Conservation (phyloP, 2,888 invertebrate species). For the Ashinkailepas kermadecensis region DNA sequence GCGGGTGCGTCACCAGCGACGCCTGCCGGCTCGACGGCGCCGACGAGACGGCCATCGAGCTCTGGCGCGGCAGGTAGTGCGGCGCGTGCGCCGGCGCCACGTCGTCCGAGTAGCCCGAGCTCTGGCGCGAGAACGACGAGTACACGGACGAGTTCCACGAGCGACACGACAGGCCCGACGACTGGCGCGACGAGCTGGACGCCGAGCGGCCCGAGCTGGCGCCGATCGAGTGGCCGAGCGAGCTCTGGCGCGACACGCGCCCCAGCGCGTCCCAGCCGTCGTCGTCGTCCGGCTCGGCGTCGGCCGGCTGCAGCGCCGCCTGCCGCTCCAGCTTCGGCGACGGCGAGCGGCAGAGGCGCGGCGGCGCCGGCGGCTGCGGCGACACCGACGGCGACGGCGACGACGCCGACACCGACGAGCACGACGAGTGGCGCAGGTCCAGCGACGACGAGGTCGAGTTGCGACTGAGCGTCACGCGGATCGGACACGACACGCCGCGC, state of each 20-base stretch:
- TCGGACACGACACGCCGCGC: conserved; percentile 43
- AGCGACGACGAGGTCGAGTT: conserved; percentile 41
- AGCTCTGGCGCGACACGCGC: conserved; percentile 31
- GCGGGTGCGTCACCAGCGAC: conserved; percentile 43
- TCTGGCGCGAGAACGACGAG: conserved; percentile 36
- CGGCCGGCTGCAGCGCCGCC: conserved; percentile 44
- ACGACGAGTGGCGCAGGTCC: conserved; percentile 28
- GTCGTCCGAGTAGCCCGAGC: conserved; percentile 36
- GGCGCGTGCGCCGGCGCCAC: conserved; percentile 41
- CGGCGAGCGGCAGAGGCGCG: conserved; percentile 54
- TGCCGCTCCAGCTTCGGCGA: conserved; percentile 53
- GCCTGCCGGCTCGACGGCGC: conserved; percentile 35
- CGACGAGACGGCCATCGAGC: conserved; percentile 30
- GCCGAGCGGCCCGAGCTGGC: conserved; percentile 30
- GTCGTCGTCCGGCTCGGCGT: conserved; percentile 34
- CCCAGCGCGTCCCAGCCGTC: conserved; percentile 31
- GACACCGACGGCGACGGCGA: conserved; percentile 41
- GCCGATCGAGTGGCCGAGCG: conserved; percentile 30
- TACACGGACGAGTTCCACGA: conserved; percentile 39
- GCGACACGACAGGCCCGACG: conserved; percentile 53
- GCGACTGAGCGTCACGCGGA: conserved; percentile 57
- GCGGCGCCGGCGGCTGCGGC: conserved; percentile 43
- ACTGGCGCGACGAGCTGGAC: conserved; percentile 47
- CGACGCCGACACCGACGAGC: conserved; percentile 33
- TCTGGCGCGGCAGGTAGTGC: conserved; percentile 14